Conservation (phyloP, 2,797 vertebrate species). For the Pempheris klunzingeri region DNA sequence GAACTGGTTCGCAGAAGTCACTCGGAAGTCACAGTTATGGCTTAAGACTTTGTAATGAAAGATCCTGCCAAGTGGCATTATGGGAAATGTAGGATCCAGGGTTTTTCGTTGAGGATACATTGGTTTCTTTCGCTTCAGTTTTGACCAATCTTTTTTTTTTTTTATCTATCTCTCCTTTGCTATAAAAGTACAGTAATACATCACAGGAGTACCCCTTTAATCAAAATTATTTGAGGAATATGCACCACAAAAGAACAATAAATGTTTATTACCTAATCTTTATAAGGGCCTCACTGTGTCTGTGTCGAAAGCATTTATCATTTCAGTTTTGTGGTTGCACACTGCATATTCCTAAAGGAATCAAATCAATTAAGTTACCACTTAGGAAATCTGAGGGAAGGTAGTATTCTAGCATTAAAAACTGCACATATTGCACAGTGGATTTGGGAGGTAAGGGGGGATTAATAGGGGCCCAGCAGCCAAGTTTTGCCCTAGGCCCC, state of each 20-base stretch:
- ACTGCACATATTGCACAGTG: neutral
- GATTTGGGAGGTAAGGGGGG: rapidly evolving
- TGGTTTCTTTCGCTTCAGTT: neutral
- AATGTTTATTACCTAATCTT: neutral
- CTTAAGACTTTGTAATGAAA: too few species aligned
- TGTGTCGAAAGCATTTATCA: neutral
- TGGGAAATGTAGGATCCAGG: neutral
- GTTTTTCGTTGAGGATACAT: neutral
- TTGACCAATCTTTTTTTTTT: neutral
- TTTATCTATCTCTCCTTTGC: neutral
- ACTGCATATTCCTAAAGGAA: neutral
- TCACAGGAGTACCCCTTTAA: neutral
- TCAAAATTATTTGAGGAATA: neutral
- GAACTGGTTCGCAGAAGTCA: too few species aligned
- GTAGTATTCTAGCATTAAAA: neutral
- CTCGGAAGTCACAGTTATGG: too few species aligned
- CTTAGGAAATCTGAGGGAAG: neutral
- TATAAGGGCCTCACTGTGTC: neutral
- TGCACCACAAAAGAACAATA: neutral
- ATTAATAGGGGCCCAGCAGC: neutral
- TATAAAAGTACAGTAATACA: neutral
- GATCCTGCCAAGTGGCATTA: neutral
- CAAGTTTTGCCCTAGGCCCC: neutral
- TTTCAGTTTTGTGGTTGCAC: neutral
- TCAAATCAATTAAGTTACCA: neutral